Percentiles rank a stretch among this genome's conserved stretches.
phyloP scores from a whole-genome alignment of 1,140 invertebrate species.

The Megalopta genalis region DNA sequence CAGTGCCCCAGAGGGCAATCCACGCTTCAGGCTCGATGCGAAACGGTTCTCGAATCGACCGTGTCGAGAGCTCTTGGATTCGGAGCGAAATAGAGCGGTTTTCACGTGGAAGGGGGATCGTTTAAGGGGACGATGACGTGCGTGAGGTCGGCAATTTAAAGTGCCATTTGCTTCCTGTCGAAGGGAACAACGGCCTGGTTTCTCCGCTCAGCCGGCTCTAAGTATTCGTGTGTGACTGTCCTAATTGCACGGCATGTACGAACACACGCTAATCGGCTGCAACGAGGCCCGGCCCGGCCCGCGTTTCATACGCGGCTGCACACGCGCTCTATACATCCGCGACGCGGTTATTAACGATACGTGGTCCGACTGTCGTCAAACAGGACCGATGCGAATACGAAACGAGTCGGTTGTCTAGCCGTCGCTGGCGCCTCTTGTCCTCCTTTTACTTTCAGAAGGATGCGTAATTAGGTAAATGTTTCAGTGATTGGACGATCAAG shows the following conservation, averaged over 20 bases:
- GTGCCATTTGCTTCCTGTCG: conserved; percentile 60
- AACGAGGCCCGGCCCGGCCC: not conserved
- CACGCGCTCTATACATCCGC: not conserved
- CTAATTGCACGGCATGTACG: conserved; percentile 49
- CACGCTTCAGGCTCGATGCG: too few relatives aligned
- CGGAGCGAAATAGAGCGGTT: not conserved
- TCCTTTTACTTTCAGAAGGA: conserved; percentile 10
- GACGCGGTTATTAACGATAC: conserved; percentile 36
- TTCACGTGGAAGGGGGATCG: not conserved
- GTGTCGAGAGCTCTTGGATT: not conserved
- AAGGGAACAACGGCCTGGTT: conserved; percentile 63
- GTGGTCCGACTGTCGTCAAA: conserved; percentile 22
- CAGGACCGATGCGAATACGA: conserved; percentile 20
- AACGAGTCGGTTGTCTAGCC: conserved; percentile 7
- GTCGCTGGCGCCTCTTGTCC: too few relatives aligned
- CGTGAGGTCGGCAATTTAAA: conserved; percentile 51
- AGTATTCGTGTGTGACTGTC: conserved; percentile 54
- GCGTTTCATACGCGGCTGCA: conserved; percentile 1
- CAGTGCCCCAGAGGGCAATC: too few relatives aligned
- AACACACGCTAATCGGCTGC: conserved; percentile 1
- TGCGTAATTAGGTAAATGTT: not conserved
- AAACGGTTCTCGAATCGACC: too few relatives aligned
- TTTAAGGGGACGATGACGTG: conserved; percentile 44
- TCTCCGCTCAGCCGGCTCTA: conserved; percentile 51
- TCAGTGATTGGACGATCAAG: too few relatives aligned